phyloP scores from a whole-genome alignment of 2,113 vertebrate genomes.

The Fukomys damarensis region DNA sequence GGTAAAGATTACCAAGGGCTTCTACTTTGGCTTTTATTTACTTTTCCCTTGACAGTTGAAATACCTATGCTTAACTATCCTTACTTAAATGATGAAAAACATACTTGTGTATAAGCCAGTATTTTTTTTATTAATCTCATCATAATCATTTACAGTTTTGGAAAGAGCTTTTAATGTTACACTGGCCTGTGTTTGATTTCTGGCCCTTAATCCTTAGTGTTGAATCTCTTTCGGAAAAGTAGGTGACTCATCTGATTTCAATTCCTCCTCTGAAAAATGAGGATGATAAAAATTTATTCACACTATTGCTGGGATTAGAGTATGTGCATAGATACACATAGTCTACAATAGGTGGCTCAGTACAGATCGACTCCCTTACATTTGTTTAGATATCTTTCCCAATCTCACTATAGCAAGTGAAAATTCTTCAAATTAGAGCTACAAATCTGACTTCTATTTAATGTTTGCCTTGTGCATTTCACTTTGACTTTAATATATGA shows the following conservation, averaged over 20 bases:
- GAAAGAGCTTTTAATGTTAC: constrained; percentile 39
- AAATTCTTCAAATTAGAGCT: constrained; percentile 18
- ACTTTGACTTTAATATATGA: constrained; percentile 71
- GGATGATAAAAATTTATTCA: neutral
- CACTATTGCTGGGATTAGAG: neutral
- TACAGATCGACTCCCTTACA: neutral
- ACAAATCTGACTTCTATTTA: neutral
- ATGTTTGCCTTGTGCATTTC: constrained; percentile 66
- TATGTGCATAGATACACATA: neutral
- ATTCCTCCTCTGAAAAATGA: neutral
- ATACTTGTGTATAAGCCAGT: neutral
- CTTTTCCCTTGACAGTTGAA: neutral
- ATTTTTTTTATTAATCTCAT: constrained; percentile 18
- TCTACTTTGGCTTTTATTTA: neutral
- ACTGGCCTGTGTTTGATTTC: neutral
- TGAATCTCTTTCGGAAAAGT: neutral
- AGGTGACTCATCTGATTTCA: neutral
- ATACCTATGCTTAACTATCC: neutral
- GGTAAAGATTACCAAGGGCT: neutral
- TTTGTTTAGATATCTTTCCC: neutral
- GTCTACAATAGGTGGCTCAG: neutral
- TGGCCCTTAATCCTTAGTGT: neutral
- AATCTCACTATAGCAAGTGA: neutral
- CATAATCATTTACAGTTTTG: constrained; percentile 23
- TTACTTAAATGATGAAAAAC: neutral